phyloP scores from a whole-genome alignment of 1,140 invertebrate genomes.

The Cepaea nemoralis region DNA sequence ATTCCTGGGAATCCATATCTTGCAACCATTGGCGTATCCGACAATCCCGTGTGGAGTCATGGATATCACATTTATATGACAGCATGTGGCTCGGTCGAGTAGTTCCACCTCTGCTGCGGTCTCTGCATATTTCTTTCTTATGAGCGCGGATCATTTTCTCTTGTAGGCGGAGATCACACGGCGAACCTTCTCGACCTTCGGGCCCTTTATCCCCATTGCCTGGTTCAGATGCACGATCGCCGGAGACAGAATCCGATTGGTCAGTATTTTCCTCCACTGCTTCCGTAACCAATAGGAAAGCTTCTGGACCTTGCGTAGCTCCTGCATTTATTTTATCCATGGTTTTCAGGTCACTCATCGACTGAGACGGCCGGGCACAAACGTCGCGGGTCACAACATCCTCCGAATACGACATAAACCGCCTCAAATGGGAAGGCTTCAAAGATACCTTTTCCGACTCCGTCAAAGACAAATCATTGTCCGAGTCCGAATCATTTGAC shows the following conservation, averaged over 20 bases:
- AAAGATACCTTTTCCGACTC: constrained; percentile 35
- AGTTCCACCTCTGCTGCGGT: neutral
- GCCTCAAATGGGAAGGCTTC: constrained; percentile 23
- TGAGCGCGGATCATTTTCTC: neutral
- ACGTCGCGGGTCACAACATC: constrained; percentile 2
- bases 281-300: neutral
- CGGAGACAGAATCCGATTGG: constrained; percentile 7
- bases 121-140: neutral
- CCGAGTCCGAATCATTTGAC: constrained; percentile 80
- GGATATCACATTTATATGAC: constrained; percentile 38
- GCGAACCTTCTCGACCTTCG: neutral
- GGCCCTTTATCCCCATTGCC: neutral
- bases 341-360: constrained; percentile 42
- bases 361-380: constrained; percentile 36
- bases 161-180: neutral
- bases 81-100: constrained; percentile 38
- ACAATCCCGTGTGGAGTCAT: constrained; percentile 45
- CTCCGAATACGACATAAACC: constrained; percentile 42
- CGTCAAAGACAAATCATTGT: constrained; percentile 77
- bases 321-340: constrained; percentile 3
- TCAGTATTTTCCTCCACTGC: neutral
- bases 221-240: neutral
- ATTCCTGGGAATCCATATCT: constrained; percentile 51
- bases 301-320: neutral
- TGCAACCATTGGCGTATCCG: constrained; percentile 57